Evolutionary conservation across 2,113 vertebrate species (phyloP), one percentile per base, ranked within the genome.

Genomic region (Daubentonia madagascariensis): DNA sequence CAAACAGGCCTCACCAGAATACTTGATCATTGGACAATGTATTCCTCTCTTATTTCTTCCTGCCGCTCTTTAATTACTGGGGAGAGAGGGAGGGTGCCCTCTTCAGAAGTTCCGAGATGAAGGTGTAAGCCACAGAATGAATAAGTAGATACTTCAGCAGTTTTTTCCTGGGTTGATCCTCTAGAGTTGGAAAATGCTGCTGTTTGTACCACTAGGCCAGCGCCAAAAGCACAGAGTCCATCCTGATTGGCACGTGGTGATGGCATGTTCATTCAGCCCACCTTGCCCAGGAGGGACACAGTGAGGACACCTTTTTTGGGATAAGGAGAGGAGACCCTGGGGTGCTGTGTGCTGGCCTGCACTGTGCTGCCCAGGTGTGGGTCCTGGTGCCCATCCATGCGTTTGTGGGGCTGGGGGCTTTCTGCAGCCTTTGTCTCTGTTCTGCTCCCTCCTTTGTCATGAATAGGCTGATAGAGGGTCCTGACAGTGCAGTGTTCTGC

Each of bases 291-390:
- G 65, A 78, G 30, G 48, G 57, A n/a, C 54, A 14, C 6, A 0
- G 83, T 11, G n/a, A 88, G 57, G 67, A 3, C 1, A 0, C 20
- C 81, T 30, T 6, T 5, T 3, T 20, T 0, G 0, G 61, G 3
- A 6, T 20, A 1, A 73, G 40, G 30, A 23, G 57, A 25, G n/a
- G 35, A 68, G 91, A 32, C n/a, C 18, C 57, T 1, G 8, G n/a
- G 52, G 35, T 8, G 32, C 40, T 32, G 22, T 17, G 22, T 17
- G 5, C 37, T 72, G 50, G 52, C 7, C 40, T 37, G 17, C 6
- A 4, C 2, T 2, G 32, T 70, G 43, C 61, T 48, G 52, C 17
- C 81, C 3, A 1, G 17, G 37, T 1, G 4, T 43, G 72, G 90
- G 16, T 72, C 35, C 63, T 35, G 30, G 30, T 37, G 11, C 61